Evolutionary conservation across 2,888 invertebrate species (phyloP).

Genomic region (Tromatobia lineatoria): DNA sequence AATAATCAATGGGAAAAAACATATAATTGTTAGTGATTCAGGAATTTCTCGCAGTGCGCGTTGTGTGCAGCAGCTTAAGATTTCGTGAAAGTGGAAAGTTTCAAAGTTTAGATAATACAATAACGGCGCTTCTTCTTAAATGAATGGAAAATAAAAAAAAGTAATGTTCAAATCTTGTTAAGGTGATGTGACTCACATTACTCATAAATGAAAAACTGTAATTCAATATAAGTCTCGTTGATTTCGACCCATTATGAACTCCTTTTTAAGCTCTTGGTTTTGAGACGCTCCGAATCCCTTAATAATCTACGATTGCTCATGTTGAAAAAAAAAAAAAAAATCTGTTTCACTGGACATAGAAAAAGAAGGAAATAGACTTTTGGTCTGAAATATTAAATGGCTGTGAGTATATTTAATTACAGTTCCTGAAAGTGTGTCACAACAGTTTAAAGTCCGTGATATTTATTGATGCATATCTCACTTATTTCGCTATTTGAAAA

Average conservation of each 20-base stretch:
- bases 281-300: too few relatives aligned
- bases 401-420: too few relatives aligned
- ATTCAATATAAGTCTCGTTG: neutral
- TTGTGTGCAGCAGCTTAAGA: constrained; percentile 44
- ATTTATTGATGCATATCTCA: too few relatives aligned
- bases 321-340: neutral
- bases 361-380: too few relatives aligned
- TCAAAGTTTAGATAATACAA: constrained; percentile 21
- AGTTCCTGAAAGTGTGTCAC: too few relatives aligned
- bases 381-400: too few relatives aligned
- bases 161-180: neutral
- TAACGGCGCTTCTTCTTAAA: constrained; percentile 19
- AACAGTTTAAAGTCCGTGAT: too few relatives aligned
- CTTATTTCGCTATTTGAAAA: too few relatives aligned
- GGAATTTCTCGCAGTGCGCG: constrained; percentile 57
- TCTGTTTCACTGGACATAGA: too few relatives aligned
- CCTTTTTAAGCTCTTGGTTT: too few relatives aligned
- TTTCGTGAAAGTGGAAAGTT: constrained; percentile 30
- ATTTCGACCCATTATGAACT: too few relatives aligned
- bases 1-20: constrained; percentile 53
- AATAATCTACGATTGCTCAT: too few relatives aligned
- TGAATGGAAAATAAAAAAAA: constrained; percentile 32
- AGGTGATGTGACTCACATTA: neutral
- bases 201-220: neutral
- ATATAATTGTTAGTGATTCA: constrained; percentile 57